Evolutionary conservation across 2,888 invertebrate species (phyloP), one percentile per base, ranked within the genome.

Genomic region (Drosophila incognita): DNA sequence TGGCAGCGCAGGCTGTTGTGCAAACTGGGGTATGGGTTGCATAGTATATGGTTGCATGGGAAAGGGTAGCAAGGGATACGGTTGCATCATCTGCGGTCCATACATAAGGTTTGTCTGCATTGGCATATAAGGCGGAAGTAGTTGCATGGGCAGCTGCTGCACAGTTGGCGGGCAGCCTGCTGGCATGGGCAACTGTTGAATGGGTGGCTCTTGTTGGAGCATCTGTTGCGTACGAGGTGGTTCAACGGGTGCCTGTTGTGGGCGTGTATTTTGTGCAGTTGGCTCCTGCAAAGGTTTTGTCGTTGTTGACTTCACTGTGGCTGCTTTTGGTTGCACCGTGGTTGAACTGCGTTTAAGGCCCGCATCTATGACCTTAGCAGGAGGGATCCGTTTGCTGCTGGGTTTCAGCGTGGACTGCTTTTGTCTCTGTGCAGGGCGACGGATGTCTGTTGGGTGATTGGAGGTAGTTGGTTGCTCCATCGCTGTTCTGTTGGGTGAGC

Each of bases 301-400:
- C 13, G 11, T 27, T 49, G 29, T 21, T n/a, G 46, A 18, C 6
- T 46, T 42, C 21, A 21, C 42, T 6, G 29, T 31, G 11, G 13
- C 4, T 15, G 42, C 24, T n/a, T 24, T 42, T n/a, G 33, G 11
- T 4, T 36, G 54, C n/a, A 24, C 24, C 4, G 48, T 27, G 6
- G n/a, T 46, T 29, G 42, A 31, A 1, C 29, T 58, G 2, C 64
- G 58, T 6, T 27, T 70, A 0, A 75, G 36, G 4, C 82, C 76
- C 0, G 82, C 76, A 73, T 88, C 87, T 21, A 83, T 72, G 0
- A 80, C 62, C 35, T 76, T 85, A 18, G 71, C 70, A 1, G 72
- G 38, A n/a, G 65, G 58, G 1, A 46, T 18, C 10, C 18, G 53
- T 51, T 60, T 74, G 10, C 27, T 46, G 27, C 24, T 56, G 7